Percentiles rank a stretch among this genome's conserved stretches.
Conservation (phyloP, 2,888 invertebrate genomes). For the Schrankia costaestrigalis region DNA sequence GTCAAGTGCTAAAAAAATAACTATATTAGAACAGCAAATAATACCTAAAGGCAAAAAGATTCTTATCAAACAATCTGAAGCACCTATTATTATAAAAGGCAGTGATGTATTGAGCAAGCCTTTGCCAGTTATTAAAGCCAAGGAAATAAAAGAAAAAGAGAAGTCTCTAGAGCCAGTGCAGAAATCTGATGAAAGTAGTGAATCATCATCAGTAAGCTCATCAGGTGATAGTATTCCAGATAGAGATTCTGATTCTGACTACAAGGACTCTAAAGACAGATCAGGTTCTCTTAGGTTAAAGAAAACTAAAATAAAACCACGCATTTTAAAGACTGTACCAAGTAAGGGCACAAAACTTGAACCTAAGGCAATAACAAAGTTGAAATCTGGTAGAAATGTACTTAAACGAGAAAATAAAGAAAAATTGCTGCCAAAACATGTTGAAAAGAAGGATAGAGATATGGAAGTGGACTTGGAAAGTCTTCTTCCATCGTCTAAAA, state of each 20-base stretch:
- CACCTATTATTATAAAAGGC: constrained; percentile 61
- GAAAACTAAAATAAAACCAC: constrained; percentile 60
- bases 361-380: constrained; percentile 51
- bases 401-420: constrained; percentile 63
- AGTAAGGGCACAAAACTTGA: constrained; percentile 52
- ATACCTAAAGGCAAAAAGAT: constrained; percentile 77
- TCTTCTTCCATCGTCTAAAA: constrained; percentile 43
- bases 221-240: constrained; percentile 80
- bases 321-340: constrained; percentile 57
- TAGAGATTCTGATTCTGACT: constrained; percentile 83
- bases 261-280: constrained; percentile 72
- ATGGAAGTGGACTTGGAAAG: constrained; percentile 48
- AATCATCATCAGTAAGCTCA: constrained; percentile 72
- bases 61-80: constrained; percentile 55
- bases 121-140: constrained; percentile 53
- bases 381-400: constrained; percentile 52
- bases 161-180: constrained; percentile 48
- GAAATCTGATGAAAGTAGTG: constrained; percentile 72
- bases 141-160: constrained; percentile 47
- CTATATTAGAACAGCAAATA: constrained; percentile 72
- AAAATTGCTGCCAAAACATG: constrained; percentile 52
- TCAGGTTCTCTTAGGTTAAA: constrained; percentile 50
- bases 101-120: constrained; percentile 65
- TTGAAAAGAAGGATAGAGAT: constrained; percentile 51
- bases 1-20: constrained; percentile 70